phyloP scores from a whole-genome alignment of 2,113 vertebrate species.

The Aramus guarauna region DNA sequence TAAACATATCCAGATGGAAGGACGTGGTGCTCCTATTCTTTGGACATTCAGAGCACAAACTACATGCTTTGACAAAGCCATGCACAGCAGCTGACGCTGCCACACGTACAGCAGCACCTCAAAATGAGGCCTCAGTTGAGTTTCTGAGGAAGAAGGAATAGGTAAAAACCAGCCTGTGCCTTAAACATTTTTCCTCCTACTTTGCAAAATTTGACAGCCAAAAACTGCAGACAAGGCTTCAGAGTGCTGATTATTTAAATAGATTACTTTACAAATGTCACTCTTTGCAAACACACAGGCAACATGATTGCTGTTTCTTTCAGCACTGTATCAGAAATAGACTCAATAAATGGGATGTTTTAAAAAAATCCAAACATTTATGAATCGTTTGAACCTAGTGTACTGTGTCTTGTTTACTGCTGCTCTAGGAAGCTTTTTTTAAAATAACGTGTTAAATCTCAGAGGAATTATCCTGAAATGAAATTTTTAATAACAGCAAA shows the following conservation, averaged over 20 bases:
- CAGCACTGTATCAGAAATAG: slow-evolving; percentile 12
- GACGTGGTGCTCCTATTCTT: neutral
- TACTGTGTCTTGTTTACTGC: slow-evolving; percentile 50
- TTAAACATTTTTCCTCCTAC: neutral
- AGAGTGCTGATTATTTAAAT: slow-evolving; percentile 24
- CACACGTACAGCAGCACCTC: neutral
- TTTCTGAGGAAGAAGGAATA: neutral
- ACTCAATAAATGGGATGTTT: slow-evolving; percentile 36
- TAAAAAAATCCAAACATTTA: slow-evolving; percentile 46
- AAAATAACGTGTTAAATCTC: slow-evolving; percentile 54
- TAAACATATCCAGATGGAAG: neutral
- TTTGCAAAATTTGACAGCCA: slow-evolving; percentile 19
- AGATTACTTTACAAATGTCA: slow-evolving; percentile 44
- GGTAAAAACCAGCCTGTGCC: neutral
- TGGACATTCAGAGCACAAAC: neutral
- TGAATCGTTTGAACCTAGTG: slow-evolving; percentile 11
- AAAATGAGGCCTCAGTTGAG: neutral
- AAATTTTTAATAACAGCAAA: slow-evolving; percentile 61
- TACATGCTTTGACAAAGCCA: neutral
- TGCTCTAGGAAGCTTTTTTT: slow-evolving; percentile 43
- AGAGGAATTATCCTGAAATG: slow-evolving; percentile 53
- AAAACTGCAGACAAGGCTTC: slow-evolving; percentile 12
- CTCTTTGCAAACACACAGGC: neutral
- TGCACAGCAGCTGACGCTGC: neutral
- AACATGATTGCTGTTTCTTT: slow-evolving; percentile 17